Evolutionary conservation across 2,888 invertebrate species (phyloP).

Genomic region (Andrena chrysosceles): DNA sequence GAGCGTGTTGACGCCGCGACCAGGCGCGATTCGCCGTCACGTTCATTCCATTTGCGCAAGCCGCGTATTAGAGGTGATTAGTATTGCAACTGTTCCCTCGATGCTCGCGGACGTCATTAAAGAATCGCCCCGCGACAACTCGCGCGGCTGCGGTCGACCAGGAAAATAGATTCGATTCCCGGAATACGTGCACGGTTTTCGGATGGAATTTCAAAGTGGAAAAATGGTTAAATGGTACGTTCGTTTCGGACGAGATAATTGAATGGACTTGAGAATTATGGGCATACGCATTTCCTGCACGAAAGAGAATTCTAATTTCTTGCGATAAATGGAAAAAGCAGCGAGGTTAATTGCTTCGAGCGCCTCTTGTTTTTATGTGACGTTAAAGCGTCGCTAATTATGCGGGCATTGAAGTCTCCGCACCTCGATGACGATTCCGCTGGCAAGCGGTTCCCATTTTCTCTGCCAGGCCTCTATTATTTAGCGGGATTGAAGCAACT

Average conservation of each 20-base stretch:
- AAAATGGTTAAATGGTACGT: neutral
- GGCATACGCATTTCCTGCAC: too few species aligned
- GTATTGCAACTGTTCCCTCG: slow-evolving; percentile 57
- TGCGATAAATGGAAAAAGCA: too few species aligned
- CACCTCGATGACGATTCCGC: neutral
- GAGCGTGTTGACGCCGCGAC: slow-evolving; percentile 43
- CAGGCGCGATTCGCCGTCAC: slow-evolving; percentile 41
- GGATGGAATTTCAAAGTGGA: neutral
- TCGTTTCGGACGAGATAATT: too few species aligned
- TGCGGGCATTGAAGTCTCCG: slow-evolving; percentile 1
- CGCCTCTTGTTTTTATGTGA: neutral
- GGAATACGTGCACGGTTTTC: neutral
- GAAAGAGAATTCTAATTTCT: too few species aligned
- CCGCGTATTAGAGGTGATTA: slow-evolving; percentile 64
- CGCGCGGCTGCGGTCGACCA: neutral
- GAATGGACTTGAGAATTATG: too few species aligned
- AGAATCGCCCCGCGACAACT: slow-evolving; percentile 48
- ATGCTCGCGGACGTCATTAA: slow-evolving; percentile 53
- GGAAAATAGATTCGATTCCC: too few species aligned
- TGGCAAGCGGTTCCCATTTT: neutral
- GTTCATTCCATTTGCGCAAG: slow-evolving; percentile 53
- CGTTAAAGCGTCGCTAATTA: neutral
- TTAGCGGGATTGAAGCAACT: neutral
- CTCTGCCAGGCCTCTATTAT: neutral
- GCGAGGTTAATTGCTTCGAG: neutral